Base-by-base conservation (phyloP, 1,140 invertebrate genomes). In the Caenorhabditis tropicalis region DNA sequence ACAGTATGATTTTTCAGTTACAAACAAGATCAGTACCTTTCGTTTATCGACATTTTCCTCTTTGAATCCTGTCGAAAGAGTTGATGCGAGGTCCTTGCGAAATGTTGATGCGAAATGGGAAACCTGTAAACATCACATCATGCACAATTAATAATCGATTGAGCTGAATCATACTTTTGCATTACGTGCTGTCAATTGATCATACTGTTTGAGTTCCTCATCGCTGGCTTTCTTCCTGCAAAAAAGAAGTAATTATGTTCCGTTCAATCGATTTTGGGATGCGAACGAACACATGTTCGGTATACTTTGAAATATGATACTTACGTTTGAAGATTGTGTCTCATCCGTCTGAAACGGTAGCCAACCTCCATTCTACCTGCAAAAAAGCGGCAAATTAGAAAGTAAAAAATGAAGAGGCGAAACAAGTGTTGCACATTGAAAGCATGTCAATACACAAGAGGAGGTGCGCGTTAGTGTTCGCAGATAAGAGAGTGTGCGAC, bases 21-120 rank as follows among this genome's bases (percentile, higher is more conserved):
- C n/a, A n/a, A n/a, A n/a, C n/a, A n/a, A n/a, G n/a, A n/a, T n/a
- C n/a, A n/a, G n/a, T 56, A 82, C 84, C 80, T 74, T 85, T 24
- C 84, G 79, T 31, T 85, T 85, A 46, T 85, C 84, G 10, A 79
- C 58, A 79, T 79, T 82, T 46, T 85, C 84, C 60, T 85, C 84
- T 51, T 58, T 82, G 84, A 85, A 58, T 2, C 84, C 84, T 10
- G 84, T 85, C 46, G 60, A 79, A 1, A 85, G 46, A 21, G 79
- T 60, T 16, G 43, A 31, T 24, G 84, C 39, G 2, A 85, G 16
- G 33, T 85, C 83, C 29, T 85, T 85, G 24, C 70, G 85, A 53
- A 58, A 85, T 19, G 70, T 56, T 1, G 60, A 51, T 6, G 65
- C 65, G 24, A 81, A 43, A 48, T 58, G 60, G 16, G 65, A 74